These are phyloP conservation scores for Hemitrygon akajei DNA, from an alignment of 2,797 vertebrate species.

Conservation along the genomic window DNA sequence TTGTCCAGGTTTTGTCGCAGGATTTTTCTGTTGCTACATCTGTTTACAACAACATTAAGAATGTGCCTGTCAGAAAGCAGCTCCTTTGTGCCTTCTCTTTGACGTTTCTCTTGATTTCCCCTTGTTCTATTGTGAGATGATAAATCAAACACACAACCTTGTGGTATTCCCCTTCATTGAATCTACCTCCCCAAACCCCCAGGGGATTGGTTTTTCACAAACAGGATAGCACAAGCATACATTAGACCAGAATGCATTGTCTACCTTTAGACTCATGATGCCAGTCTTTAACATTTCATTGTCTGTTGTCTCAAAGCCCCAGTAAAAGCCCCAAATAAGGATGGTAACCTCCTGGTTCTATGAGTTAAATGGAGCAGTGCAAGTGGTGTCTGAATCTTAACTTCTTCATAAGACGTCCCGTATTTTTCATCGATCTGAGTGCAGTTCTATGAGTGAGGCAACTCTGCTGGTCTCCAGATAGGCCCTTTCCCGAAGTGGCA, in stretches of 20 bases:
- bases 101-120: not conserved
- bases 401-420: not conserved
- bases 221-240: too few relatives aligned
- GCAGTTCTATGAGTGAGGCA: not conserved
- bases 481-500: not conserved
- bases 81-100: not conserved
- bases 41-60: not conserved
- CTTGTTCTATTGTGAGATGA: not conserved
- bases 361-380: not conserved
- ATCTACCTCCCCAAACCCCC: not conserved
- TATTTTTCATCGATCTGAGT: not conserved
- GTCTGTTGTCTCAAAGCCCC: not conserved
- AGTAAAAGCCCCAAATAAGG: not conserved
- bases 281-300: not conserved
- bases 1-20: too few relatives aligned
- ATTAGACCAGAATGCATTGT: not conserved
- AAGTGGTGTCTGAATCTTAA: constrained; percentile 10
- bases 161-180: not conserved
- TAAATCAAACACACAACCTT: not conserved
- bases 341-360: constrained; percentile 11
- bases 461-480: not conserved
- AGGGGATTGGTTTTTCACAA: not conserved
- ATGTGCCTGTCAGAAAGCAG: not conserved
- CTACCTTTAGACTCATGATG: not conserved
- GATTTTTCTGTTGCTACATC: too few relatives aligned